phyloP scores from a whole-genome alignment of 2,888 invertebrate species.

The Hyles lineata region DNA sequence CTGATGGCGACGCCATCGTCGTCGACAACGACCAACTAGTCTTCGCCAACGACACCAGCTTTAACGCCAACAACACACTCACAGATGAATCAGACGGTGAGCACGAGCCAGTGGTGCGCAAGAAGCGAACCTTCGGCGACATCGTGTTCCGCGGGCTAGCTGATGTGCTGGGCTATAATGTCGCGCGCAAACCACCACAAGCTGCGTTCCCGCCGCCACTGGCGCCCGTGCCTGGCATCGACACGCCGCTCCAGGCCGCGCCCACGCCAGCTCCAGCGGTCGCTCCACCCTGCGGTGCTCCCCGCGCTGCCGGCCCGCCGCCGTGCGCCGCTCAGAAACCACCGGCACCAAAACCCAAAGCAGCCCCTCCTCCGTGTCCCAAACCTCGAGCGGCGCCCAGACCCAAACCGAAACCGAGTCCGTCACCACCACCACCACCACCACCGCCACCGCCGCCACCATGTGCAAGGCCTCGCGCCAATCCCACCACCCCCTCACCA shows the following conservation, averaged over 20 bases:
- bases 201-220: constrained; percentile 75
- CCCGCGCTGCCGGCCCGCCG: constrained; percentile 47
- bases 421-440: constrained; percentile 55
- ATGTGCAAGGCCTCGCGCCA: constrained; percentile 68
- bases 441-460: constrained; percentile 64
- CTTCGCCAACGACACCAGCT: constrained; percentile 49
- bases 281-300: constrained; percentile 43
- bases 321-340: constrained; percentile 55
- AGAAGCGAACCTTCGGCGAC: constrained; percentile 80
- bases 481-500: constrained; percentile 68
- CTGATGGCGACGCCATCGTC: constrained; percentile 39
- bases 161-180: constrained; percentile 77
- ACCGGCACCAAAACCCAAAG: constrained; percentile 56
- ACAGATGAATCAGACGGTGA: constrained; percentile 55
- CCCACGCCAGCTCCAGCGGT: constrained; percentile 51
- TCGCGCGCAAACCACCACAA: constrained; percentile 69
- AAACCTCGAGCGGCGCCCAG: constrained; percentile 65
- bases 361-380: constrained; percentile 67
- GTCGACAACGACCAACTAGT: constrained; percentile 36
- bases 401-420: constrained; percentile 55
- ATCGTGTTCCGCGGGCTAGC: constrained; percentile 81
- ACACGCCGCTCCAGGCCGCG: constrained; percentile 65
- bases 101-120: constrained; percentile 72
- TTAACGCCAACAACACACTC: constrained; percentile 55
- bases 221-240: constrained; percentile 74